Evolutionary conservation across 2,113 vertebrate genomes (phyloP).

Genomic region (Prochilodus magdalenae): DNA sequence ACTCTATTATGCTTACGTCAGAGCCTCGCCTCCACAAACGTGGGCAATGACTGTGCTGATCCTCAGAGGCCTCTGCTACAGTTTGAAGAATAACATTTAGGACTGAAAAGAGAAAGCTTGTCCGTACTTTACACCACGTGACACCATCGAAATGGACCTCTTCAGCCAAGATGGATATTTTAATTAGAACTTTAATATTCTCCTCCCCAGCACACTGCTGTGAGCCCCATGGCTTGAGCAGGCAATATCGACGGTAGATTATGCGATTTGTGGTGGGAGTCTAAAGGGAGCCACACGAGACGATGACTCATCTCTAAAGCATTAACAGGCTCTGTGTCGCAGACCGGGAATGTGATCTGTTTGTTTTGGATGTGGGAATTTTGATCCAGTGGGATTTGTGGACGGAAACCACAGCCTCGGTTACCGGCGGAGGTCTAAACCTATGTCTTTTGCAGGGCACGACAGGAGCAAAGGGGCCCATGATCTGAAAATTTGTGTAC

Average conservation of each 20-base stretch:
- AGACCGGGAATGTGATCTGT: slow-evolving; percentile 50
- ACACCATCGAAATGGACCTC: slow-evolving; percentile 7
- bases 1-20: background rate
- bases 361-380: slow-evolving; percentile 55
- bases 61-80: background rate
- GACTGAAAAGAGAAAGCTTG: background rate
- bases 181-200: slow-evolving; percentile 41
- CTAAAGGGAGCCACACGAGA: slow-evolving; percentile 20
- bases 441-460: slow-evolving; percentile 15
- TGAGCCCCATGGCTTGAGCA: slow-evolving; percentile 4
- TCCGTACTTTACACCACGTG: background rate
- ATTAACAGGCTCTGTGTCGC: slow-evolving; percentile 44
- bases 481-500: slow-evolving; percentile 2
- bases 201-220: background rate
- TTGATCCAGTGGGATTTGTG: slow-evolving; percentile 53
- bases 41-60: background rate
- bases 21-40: slow-evolving; percentile 1
- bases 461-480: slow-evolving; percentile 20
- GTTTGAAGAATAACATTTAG: background rate
- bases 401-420: slow-evolving; percentile 45
- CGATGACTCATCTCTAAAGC: slow-evolving; percentile 47
- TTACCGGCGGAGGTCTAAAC: slow-evolving; percentile 23
- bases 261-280: slow-evolving; percentile 35
- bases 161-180: slow-evolving; percentile 42
- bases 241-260: slow-evolving; percentile 41